Conservation (phyloP, 2,797 vertebrate species). For the Scyliorhinus canicula region DNA sequence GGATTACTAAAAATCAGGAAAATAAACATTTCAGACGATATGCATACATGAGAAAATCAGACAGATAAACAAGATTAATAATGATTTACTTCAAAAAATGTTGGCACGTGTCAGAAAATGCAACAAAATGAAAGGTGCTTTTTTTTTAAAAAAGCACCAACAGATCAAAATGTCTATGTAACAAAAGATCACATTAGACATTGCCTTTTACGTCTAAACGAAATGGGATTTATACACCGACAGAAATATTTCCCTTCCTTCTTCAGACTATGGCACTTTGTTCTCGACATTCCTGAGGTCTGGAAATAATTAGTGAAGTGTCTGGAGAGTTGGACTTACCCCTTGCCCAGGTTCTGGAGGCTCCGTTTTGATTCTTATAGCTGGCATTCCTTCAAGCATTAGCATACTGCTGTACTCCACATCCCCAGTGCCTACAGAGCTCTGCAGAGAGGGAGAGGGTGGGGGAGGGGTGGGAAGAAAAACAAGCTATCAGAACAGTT, state of each 20-base stretch:
- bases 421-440: slow-evolving; percentile 31
- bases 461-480: neutral
- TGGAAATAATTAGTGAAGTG: slow-evolving; percentile 31
- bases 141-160: neutral
- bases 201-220: neutral
- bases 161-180: neutral
- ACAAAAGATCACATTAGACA: slow-evolving; percentile 31
- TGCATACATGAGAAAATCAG: neutral
- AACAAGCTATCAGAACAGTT: neutral
- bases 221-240: neutral
- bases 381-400: slow-evolving; percentile 39
- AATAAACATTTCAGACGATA: neutral
- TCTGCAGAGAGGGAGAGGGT: neutral
- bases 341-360: slow-evolving; percentile 28
- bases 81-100: slow-evolving; percentile 1
- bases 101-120: neutral
- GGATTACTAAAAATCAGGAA: neutral
- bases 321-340: slow-evolving; percentile 37
- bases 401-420: slow-evolving; percentile 38
- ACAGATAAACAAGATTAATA: neutral
- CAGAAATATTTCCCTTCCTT: neutral
- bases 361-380: slow-evolving; percentile 36
- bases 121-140: neutral
- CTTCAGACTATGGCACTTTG: slow-evolving; percentile 3
- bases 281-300: slow-evolving; percentile 33